Percentiles rank a stretch among this genome's conserved stretches.
Conservation (phyloP, 2,888 invertebrate genomes). For the Aleiodes testaceus region DNA sequence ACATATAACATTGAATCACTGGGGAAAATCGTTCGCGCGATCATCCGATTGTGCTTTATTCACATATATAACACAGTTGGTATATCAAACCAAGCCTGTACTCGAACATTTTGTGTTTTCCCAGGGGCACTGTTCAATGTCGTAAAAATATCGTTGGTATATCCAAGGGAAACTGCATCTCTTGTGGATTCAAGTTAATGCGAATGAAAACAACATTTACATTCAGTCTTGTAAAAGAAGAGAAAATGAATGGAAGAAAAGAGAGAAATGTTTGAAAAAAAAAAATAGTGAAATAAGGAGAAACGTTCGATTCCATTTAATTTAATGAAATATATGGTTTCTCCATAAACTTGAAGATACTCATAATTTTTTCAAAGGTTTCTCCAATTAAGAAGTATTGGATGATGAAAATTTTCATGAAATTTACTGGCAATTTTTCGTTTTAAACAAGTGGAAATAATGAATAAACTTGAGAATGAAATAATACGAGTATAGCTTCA, state of each 20-base stretch:
- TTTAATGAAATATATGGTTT: too few species aligned
- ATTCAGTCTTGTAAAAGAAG: neutral
- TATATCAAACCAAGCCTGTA: slow-evolving; percentile 7
- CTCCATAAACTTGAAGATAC: too few species aligned
- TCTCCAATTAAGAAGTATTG: too few species aligned
- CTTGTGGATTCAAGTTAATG: slow-evolving; percentile 9
- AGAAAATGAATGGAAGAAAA: neutral
- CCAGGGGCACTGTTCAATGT: slow-evolving; percentile 21
- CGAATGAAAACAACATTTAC: slow-evolving; percentile 10
- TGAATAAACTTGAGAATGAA: neutral
- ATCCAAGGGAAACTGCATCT: slow-evolving; percentile 23
- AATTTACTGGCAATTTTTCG: neutral
- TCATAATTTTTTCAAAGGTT: too few species aligned
- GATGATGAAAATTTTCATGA: too few species aligned
- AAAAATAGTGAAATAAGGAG: too few species aligned
- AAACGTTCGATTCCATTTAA: too few species aligned
- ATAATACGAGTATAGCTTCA: neutral
- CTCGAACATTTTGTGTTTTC: slow-evolving; percentile 21
- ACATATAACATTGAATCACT: slow-evolving; percentile 32
- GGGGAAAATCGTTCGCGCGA: slow-evolving; percentile 39
- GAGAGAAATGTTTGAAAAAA: too few species aligned
- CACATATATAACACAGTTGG: neutral
- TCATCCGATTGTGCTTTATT: slow-evolving; percentile 41
- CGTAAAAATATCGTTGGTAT: slow-evolving; percentile 31
- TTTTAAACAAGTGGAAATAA: neutral